Conservation (phyloP, 2,888 invertebrate species). For the Eupsilia transversa region DNA sequence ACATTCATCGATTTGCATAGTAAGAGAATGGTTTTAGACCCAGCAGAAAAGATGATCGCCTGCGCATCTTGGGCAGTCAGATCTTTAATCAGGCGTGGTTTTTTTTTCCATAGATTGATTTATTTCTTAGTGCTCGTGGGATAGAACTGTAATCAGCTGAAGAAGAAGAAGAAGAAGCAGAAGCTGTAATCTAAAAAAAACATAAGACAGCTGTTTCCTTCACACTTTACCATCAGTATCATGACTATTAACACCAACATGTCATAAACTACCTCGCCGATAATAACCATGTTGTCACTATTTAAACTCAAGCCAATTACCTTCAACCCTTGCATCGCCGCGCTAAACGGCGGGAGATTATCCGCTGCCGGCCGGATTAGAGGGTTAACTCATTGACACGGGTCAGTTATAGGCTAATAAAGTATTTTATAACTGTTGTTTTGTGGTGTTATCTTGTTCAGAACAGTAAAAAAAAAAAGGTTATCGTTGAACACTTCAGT, state of each 20-base stretch:
- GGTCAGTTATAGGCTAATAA: conserved; percentile 39
- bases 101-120: background rate
- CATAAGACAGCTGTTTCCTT: background rate
- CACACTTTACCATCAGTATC: background rate
- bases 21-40: background rate
- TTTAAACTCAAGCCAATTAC: conserved; percentile 51
- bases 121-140: background rate
- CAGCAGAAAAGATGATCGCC: background rate
- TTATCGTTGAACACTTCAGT: too few relatives aligned
- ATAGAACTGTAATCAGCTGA: too few relatives aligned
- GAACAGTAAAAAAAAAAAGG: background rate
- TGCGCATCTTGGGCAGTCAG: too few relatives aligned
- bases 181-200: background rate
- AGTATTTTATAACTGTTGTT: conserved; percentile 16
- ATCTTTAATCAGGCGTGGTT: too few relatives aligned
- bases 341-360: conserved; percentile 57
- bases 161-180: too few relatives aligned
- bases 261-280: conserved; percentile 23
- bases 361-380: conserved; percentile 47
- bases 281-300: conserved; percentile 42
- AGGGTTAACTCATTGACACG: conserved; percentile 43
- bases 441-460: background rate
- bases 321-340: conserved; percentile 50
- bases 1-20: background rate
- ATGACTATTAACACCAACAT: background rate